Percentiles rank a stretch among this genome's conserved stretches.
Evolutionary conservation across 2,797 vertebrate species (phyloP).

Genomic region (Onychomys leucogaster): DNA sequence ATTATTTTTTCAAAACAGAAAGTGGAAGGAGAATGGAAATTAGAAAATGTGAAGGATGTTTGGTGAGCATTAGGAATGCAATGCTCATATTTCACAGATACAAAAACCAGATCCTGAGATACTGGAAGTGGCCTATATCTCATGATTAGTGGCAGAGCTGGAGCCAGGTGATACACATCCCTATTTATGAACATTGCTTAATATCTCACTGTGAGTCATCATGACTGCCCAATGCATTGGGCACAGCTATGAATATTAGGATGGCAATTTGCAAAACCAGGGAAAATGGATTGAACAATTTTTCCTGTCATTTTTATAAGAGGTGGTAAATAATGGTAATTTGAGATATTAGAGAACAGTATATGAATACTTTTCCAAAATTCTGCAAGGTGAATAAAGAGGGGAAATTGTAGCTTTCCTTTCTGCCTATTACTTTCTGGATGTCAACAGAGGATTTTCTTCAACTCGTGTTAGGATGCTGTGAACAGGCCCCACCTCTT

Average conservation of each 20-base stretch:
- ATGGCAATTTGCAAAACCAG: slow-evolving; percentile 44
- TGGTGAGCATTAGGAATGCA: slow-evolving; percentile 10
- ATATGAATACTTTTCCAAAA: slow-evolving; percentile 59
- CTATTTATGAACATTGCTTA: background rate
- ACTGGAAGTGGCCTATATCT: background rate
- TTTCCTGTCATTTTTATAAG: slow-evolving; percentile 68
- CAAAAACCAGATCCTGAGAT: background rate
- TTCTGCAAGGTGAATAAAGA: slow-evolving; percentile 31
- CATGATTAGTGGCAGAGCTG: background rate
- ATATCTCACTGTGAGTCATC: slow-evolving; percentile 14
- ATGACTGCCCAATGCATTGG: background rate
- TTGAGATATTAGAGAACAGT: slow-evolving; percentile 52
- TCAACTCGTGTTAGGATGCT: slow-evolving; percentile 33
- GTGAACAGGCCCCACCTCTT: background rate
- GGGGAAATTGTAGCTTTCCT: slow-evolving; percentile 59
- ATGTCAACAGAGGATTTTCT: slow-evolving; percentile 61
- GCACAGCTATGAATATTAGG: slow-evolving; percentile 28
- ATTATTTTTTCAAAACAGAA: background rate
- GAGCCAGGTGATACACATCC: background rate
- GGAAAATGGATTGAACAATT: slow-evolving; percentile 30
- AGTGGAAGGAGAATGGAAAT: background rate
- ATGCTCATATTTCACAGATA: background rate
- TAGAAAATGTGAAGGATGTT: background rate
- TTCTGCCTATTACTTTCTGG: slow-evolving; percentile 54
- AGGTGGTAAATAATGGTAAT: slow-evolving; percentile 61